These are phyloP conservation scores for Lagodon rhomboides DNA, from an alignment of 2,797 vertebrate genomes.

Conservation along the genomic window DNA sequence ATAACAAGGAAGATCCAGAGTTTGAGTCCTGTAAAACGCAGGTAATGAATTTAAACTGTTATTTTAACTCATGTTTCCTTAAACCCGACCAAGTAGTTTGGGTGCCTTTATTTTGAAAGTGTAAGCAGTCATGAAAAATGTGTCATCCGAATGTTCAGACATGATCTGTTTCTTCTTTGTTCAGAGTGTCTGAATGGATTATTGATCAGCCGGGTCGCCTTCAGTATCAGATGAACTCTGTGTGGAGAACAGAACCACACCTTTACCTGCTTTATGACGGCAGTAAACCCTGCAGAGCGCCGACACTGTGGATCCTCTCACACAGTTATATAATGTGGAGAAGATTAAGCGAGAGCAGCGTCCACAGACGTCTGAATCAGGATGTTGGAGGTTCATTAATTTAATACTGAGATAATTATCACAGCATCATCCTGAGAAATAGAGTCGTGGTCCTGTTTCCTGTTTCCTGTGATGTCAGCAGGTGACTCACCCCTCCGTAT, in stretches of 20 bases:
- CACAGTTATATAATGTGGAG: neutral
- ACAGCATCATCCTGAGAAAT: neutral
- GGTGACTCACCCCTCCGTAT: constrained; percentile 87
- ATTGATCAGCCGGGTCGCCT: neutral
- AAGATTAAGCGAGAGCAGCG: neutral
- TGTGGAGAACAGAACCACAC: constrained; percentile 22
- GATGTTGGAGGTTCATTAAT: neutral
- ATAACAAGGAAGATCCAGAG: too few relatives aligned
- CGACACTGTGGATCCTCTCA: neutral
- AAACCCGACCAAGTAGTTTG: too few relatives aligned
- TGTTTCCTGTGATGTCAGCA: neutral
- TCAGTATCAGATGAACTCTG: constrained; percentile 8
- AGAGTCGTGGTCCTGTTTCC: too few relatives aligned
- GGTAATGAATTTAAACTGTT: too few relatives aligned
- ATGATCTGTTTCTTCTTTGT: neutral
- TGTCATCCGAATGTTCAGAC: too few relatives aligned
- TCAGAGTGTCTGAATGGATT: neutral
- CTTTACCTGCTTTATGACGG: constrained; percentile 8
- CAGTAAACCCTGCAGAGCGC: neutral
- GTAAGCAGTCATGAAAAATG: too few relatives aligned
- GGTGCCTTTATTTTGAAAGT: too few relatives aligned
- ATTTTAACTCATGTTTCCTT: too few relatives aligned
- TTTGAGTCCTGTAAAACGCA: too few relatives aligned
- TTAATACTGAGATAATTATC: neutral
- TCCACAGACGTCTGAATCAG: neutral